Evolutionary conservation across 2,113 vertebrate genomes (phyloP).

Genomic region (Paracanthobrama guichenoti): DNA sequence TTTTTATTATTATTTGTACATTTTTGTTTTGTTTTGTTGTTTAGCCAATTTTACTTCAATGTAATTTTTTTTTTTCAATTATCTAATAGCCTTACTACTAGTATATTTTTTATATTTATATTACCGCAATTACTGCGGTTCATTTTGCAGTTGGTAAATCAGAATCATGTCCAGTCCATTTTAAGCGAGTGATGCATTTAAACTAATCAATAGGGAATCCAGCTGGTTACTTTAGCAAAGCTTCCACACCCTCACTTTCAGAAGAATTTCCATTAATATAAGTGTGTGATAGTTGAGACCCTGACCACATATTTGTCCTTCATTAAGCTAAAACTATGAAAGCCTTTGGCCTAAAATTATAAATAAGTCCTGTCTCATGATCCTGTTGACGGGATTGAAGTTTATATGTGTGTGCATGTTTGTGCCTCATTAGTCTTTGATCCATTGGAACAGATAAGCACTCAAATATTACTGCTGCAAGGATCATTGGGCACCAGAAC

Average conservation of each 20-base stretch:
- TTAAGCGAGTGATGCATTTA: background rate
- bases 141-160: background rate
- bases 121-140: background rate
- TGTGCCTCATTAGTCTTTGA: constrained; percentile 85
- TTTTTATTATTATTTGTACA: too few species aligned
- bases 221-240: background rate
- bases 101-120: background rate
- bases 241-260: background rate
- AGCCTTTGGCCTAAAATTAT: background rate
- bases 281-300: background rate
- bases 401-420: constrained; percentile 37
- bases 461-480: constrained; percentile 82
- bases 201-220: background rate
- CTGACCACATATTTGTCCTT: background rate
- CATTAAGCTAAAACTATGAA: constrained; percentile 6
- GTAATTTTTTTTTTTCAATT: too few species aligned
- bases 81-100: background rate
- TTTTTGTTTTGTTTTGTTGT: too few species aligned
- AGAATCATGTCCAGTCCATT: background rate
- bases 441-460: constrained; percentile 80
- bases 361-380: background rate
- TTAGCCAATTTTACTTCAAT: too few species aligned
- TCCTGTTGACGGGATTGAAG: background rate
- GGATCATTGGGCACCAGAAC: constrained; percentile 84
- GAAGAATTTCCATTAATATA: background rate